Evolutionary conservation across 2,797 vertebrate species (phyloP).

Genomic region (Nyctibius grandis): DNA sequence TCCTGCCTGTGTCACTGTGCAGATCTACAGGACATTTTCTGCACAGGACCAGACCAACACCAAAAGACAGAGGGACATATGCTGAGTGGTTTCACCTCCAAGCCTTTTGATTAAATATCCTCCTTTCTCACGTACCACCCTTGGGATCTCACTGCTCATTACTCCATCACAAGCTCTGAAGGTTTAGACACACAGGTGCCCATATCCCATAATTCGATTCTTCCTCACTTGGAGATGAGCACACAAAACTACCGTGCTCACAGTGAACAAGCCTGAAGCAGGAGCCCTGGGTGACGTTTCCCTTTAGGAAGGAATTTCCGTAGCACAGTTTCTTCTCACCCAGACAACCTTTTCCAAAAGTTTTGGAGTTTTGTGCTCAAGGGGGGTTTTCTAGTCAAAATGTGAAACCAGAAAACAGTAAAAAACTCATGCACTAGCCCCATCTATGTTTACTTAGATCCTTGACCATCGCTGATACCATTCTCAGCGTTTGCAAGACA

Average conservation of each 20-base stretch:
- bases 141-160: not conserved
- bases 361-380: not conserved
- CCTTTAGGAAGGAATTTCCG: not conserved
- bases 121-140: rapidly evolving
- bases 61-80: not conserved
- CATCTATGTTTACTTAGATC: not conserved
- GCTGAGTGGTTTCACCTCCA: not conserved
- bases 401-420: not conserved
- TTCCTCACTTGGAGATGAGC: not conserved
- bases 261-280: not conserved
- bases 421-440: not conserved
- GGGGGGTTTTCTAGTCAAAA: not conserved
- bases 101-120: not conserved
- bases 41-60: not conserved
- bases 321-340: not conserved
- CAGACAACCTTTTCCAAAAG: not conserved
- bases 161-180: not conserved
- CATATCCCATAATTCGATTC: not conserved
- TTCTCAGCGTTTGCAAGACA: not conserved
- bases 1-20: not conserved
- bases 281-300: not conserved
- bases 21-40: not conserved
- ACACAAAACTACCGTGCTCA: not conserved
- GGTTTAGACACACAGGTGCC: not conserved
- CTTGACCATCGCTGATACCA: not conserved